Conservation (phyloP, 35 echinoderm and acorn worm species). For the Ophioderma brevispina region DNA sequence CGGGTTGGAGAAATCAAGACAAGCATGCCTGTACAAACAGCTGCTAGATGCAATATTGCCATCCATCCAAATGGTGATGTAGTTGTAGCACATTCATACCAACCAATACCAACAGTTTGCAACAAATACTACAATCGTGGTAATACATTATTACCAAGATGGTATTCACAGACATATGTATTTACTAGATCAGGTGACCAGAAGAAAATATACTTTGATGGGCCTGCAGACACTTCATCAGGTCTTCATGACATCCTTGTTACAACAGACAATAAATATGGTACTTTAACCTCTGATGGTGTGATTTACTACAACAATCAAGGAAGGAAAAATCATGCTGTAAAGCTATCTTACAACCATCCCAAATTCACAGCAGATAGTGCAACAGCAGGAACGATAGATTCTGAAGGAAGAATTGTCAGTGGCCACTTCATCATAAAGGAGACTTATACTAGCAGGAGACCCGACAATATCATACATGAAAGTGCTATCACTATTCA, state of each 20-base stretch:
- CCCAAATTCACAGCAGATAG: background rate
- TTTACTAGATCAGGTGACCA: background rate
- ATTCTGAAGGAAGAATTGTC: background rate
- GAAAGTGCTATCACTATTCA: background rate
- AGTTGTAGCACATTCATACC: background rate
- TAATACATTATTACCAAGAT: no score
- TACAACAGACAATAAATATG: background rate
- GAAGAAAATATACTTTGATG: no score
- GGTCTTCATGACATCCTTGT: background rate
- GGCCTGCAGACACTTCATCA: background rate
- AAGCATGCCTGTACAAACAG: background rate
- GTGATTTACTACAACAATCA: background rate
- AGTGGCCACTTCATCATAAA: background rate
- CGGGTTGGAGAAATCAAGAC: background rate
- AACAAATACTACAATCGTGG: no score
- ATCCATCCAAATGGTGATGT: background rate
- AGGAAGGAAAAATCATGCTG: background rate
- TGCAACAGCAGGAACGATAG: background rate
- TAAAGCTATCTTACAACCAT: no score
- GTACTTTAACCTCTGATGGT: background rate
- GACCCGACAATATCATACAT: background rate
- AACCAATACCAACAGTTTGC: no score
- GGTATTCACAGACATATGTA: background rate
- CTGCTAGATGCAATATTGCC: background rate
- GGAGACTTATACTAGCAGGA: background rate